These are phyloP conservation scores for Scaptomyza graminum DNA, from an alignment of 1,140 invertebrate species.

Conservation along the genomic window DNA sequence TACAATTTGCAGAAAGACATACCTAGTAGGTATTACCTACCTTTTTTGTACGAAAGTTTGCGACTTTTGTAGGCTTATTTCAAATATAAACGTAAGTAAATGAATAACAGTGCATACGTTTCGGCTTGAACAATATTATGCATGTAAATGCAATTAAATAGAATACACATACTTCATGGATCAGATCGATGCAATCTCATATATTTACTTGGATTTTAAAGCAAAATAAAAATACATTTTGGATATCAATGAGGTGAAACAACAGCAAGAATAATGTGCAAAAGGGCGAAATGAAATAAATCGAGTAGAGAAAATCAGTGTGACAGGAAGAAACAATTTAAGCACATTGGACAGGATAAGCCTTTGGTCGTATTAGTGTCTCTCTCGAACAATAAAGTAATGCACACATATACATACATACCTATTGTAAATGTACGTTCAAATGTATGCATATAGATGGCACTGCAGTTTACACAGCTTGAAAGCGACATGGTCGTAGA, in stretches of 20 bases:
- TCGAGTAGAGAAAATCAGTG: constrained; percentile 75
- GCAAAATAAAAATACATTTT: constrained; percentile 62
- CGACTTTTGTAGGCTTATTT: not conserved
- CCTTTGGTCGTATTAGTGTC: constrained; percentile 62
- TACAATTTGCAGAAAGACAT: too few relatives aligned
- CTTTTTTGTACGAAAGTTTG: not conserved
- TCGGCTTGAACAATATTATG: not conserved
- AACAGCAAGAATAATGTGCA: constrained; percentile 8
- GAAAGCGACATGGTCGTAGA: constrained; percentile 63
- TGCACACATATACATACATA: constrained; percentile 36
- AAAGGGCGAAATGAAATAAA: constrained; percentile 72
- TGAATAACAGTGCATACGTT: constrained; percentile 53
- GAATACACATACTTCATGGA: constrained; percentile 25
- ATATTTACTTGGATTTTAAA: constrained; percentile 75
- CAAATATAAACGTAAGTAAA: constrained; percentile 57
- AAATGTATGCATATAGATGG: constrained; percentile 8
- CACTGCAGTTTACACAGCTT: constrained; percentile 68
- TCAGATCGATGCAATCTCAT: constrained; percentile 42
- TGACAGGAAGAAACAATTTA: constrained; percentile 81
- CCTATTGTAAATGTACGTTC: not conserved
- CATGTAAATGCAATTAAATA: constrained; percentile 67
- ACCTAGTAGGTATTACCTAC: too few relatives aligned
- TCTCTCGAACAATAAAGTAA: constrained; percentile 66
- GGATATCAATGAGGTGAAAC: constrained; percentile 30
- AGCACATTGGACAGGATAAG: constrained; percentile 80